Evolutionary conservation across 2,888 invertebrate genomes (phyloP).

Genomic region (Dasysyrphus tricinctus): DNA sequence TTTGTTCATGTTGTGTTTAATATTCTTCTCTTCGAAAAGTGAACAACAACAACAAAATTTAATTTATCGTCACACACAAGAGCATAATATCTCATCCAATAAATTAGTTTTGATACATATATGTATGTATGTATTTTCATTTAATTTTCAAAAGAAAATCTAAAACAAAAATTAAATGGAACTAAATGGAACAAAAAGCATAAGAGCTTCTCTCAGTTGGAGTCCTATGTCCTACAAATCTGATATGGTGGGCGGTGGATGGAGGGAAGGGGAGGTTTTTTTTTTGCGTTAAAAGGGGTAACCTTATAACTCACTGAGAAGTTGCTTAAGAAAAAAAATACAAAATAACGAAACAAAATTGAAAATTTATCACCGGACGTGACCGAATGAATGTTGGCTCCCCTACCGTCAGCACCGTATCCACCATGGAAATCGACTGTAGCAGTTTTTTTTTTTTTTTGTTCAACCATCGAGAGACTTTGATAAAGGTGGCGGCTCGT

Average conservation of each 20-base stretch:
- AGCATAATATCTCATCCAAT: constrained; percentile 33
- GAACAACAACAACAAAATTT: not conserved
- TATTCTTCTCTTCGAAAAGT: not conserved
- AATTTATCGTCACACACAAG: constrained; percentile 54
- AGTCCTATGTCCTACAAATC: constrained; percentile 49
- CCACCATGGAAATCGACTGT: constrained; percentile 1
- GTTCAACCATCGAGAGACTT: constrained; percentile 39
- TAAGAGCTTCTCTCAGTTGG: constrained; percentile 27
- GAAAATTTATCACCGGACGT: constrained; percentile 75
- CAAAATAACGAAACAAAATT: constrained; percentile 62
- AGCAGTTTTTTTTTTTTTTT: not conserved
- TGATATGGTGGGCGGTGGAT: not conserved
- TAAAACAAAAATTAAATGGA: constrained; percentile 39
- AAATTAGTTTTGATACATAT: constrained; percentile 52
- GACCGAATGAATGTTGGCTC: constrained; percentile 67
- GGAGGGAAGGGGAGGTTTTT: not conserved
- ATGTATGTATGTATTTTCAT: no score
- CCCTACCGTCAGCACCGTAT: not conserved
- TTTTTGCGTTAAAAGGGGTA: constrained; percentile 43
- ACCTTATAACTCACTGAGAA: constrained; percentile 39
- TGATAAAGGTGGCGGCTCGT: constrained; percentile 74
- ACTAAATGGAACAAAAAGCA: constrained; percentile 21
- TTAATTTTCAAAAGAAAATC: constrained; percentile 11
- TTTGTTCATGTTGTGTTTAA: constrained; percentile 26
- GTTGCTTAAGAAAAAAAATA: constrained; percentile 35